Base-by-base conservation (phyloP, 2,888 invertebrate genomes). In the Nezara viridula region DNA sequence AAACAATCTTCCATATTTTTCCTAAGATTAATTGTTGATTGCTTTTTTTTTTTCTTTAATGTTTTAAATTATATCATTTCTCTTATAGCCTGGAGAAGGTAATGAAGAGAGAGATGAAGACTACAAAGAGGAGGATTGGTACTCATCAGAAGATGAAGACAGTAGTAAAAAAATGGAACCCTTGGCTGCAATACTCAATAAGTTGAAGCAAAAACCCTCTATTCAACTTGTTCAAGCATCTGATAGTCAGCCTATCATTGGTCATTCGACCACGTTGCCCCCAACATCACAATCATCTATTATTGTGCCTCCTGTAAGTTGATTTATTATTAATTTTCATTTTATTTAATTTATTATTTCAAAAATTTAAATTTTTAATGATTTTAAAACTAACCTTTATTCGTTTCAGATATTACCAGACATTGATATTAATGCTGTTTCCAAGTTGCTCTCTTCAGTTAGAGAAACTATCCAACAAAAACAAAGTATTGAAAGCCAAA, bases 131-230 rank as follows among this genome's bases (percentile, higher is more conserved):
- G 93, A 93, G 89, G 95, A 96, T 93, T 97, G 97, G 96, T 97
- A 97, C 92, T 97, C 96, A 3, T 96, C 96, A 92, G 96, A 96
- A 91, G 96, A 96, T 91, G 96, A 91, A 88, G 89, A 49, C 21
- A 73, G 85, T 27, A 24, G 73, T 24, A 81, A 87, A n/a, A 89
- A 81, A n/a, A 88, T 81, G 85, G 88, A 89, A 66, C 89, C 90
- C 6, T 49, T 90, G 19, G 89, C 87, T n/a, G 85, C 89, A 24
- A 88, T 90, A 27, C 52, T 90, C 5, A 90, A 88, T 44, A 90
- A 88, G 66, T 27, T 90, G 40, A 90, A 90, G 73, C 89, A 88
- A 44, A 77, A 66, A 49, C 73, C 88, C 21, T 9, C n/a, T 6
- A 4, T 66, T 47, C 40, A 32, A 7, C 47, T 81, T n/a, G 44